A percentile compares a stretch with the other conserved stretches of the same genome.
These are phyloP conservation scores for Conopomorpha cramerella DNA, from an alignment of 1,140 invertebrate species.

Conservation along the genomic window DNA sequence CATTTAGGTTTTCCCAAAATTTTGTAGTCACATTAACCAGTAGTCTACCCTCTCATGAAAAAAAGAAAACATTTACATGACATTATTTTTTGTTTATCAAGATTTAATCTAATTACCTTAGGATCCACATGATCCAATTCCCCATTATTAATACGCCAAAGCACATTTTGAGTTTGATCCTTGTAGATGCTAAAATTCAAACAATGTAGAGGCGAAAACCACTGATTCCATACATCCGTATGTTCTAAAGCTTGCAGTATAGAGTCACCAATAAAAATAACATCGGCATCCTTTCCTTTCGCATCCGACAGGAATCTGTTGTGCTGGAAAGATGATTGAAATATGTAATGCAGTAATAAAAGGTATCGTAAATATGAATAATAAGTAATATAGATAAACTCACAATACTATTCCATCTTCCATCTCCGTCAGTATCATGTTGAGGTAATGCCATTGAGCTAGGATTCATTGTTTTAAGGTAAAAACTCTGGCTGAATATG, in stretches of 20 bases:
- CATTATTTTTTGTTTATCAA: conserved; percentile 4
- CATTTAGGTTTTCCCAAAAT: no score
- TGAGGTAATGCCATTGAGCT: conserved; percentile 65
- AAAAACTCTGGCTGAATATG: no score
- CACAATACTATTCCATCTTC: conserved; percentile 71
- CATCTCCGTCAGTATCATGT: conserved; percentile 68
- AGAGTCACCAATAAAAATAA: conserved; percentile 90
- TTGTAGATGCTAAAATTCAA: conserved; percentile 90
- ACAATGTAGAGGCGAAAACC: conserved; percentile 85
- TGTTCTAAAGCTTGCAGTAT: conserved; percentile 78
- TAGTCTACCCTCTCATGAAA: no score
- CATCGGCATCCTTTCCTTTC: conserved; percentile 85
- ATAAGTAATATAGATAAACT: conserved; percentile 12
- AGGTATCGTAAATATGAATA: not conserved
- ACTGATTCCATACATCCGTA: conserved; percentile 82
- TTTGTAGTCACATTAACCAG: no score
- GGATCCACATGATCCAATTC: conserved; percentile 86
- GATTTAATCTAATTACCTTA: conserved; percentile 65
- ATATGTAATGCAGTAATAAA: conserved; percentile 2
- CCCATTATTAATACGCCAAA: conserved; percentile 88
- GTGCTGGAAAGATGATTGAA: conserved; percentile 67
- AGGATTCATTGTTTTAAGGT: conserved; percentile 62
- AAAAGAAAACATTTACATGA: conserved; percentile 2
- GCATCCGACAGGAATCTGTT: conserved; percentile 79
- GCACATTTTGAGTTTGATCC: conserved; percentile 84